These are phyloP conservation scores for Neocrepidodera transversa DNA, from an alignment of 2,888 invertebrate species.

Conservation along the genomic window DNA sequence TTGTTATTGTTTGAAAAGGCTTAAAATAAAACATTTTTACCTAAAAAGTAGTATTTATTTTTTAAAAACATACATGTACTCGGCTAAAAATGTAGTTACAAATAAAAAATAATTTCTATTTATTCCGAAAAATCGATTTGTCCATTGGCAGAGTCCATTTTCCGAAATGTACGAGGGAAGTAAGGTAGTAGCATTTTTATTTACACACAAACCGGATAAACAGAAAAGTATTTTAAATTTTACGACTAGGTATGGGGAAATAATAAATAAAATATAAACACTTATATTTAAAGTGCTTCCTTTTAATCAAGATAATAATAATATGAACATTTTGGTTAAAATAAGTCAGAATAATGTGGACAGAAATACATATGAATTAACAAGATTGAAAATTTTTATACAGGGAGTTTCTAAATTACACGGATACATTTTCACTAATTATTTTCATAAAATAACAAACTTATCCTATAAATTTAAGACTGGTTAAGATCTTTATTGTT, in stretches of 20 bases:
- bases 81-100: not conserved
- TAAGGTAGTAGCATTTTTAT: slow-evolving; percentile 37
- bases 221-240: slow-evolving; percentile 14
- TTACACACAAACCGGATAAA: slow-evolving; percentile 23
- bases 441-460: no score
- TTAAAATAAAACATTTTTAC: no score
- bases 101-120: not conserved
- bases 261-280: slow-evolving; percentile 16
- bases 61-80: not conserved
- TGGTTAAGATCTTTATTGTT: no score
- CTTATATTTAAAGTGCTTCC: not conserved
- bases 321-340: no score
- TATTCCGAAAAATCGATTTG: slow-evolving; percentile 24
- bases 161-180: slow-evolving; percentile 38
- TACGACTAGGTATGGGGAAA: slow-evolving; percentile 8
- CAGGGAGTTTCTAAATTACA: no score
- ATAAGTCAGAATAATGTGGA: no score
- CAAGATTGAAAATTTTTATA: no score
- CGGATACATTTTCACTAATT: no score
- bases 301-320: no score
- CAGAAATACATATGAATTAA: no score
- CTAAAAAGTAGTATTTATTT: no score
- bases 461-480: no score
- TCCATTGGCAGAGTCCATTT: slow-evolving; percentile 45
- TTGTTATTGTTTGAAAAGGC: not conserved